Conservation (phyloP, 2,797 vertebrate genomes). For the Okamejei kenojei region DNA sequence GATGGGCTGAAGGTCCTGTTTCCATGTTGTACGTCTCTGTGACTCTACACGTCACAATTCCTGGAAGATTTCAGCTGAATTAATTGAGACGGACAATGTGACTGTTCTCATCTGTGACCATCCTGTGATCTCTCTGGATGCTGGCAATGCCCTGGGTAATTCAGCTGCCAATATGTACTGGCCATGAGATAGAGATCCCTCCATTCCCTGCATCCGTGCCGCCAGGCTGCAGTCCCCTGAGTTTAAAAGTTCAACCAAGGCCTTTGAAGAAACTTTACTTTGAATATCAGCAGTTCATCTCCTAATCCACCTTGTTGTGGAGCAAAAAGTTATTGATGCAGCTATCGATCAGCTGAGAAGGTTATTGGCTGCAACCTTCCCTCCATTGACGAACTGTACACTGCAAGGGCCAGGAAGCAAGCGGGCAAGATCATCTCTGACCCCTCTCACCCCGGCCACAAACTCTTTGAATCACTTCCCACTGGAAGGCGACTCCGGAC, state of each 20-base stretch:
- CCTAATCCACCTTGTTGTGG: neutral
- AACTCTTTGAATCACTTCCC: too few species aligned
- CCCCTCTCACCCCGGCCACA: too few species aligned
- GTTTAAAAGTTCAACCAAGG: neutral
- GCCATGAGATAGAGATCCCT: neutral
- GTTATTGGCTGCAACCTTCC: too few species aligned
- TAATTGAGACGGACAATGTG: neutral
- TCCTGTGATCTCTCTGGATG: neutral
- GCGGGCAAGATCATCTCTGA: too few species aligned
- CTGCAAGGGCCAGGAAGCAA: too few species aligned
- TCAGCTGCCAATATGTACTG: neutral
- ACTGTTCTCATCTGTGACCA: neutral
- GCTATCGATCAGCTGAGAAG: too few species aligned
- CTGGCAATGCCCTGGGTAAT: neutral
- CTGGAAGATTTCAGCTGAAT: neutral
- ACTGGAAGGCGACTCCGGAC: too few species aligned
- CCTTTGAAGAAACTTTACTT: neutral
- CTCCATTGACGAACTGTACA: too few species aligned
- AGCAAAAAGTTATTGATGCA: neutral
- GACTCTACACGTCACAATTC: too few species aligned
- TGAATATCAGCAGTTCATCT: neutral
- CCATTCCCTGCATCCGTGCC: neutral
- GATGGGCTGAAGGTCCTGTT: too few species aligned
- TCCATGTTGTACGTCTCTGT: too few species aligned
- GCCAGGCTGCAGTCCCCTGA: neutral